Conservation (phyloP, 2,797 vertebrate species). For the Rhincodon typus region DNA sequence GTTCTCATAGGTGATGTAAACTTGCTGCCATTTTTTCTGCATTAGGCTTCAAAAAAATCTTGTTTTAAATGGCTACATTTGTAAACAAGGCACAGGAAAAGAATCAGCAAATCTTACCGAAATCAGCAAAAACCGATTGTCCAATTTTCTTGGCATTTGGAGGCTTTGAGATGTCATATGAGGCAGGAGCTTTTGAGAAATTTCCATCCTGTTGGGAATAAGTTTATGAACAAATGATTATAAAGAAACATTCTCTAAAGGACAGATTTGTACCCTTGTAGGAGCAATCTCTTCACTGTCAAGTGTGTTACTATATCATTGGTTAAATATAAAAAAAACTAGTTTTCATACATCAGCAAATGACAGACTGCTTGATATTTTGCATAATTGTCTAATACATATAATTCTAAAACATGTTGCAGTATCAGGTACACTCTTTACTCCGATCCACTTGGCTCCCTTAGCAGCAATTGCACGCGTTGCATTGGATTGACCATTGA, state of each 20-base stretch:
- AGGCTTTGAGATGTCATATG: slow-evolving; percentile 43
- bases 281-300: background rate
- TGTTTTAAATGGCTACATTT: no score
- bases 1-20: background rate
- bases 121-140: slow-evolving; percentile 87
- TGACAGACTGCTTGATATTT: background rate
- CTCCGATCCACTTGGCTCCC: background rate
- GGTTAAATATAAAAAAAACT: background rate
- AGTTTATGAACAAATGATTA: slow-evolving; percentile 35
- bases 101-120: slow-evolving; percentile 65
- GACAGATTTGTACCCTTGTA: background rate
- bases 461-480: background rate
- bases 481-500: background rate
- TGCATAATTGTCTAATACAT: background rate
- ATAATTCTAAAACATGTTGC: background rate
- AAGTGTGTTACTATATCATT: background rate
- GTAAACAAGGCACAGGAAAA: background rate
- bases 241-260: background rate
- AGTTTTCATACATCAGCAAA: background rate
- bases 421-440: background rate
- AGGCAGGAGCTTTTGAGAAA: slow-evolving; percentile 55
- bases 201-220: slow-evolving; percentile 70
- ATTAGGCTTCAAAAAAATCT: background rate
- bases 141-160: slow-evolving; percentile 55
- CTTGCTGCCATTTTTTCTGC: background rate